Conservation (phyloP, 2,113 vertebrate species). For the Dolichallabes microphthalmus region DNA sequence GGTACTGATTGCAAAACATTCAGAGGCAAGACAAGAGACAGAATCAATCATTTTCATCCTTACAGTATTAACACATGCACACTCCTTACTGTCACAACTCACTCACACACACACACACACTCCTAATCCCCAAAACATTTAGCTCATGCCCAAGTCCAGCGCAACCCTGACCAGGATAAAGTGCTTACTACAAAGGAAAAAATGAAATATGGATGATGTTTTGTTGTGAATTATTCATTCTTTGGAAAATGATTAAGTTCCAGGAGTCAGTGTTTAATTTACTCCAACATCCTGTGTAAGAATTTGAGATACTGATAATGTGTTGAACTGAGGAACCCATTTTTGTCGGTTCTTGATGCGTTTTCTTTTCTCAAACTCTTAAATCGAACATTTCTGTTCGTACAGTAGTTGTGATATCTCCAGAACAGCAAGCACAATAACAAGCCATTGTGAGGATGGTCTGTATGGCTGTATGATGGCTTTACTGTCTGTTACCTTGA, state of each 20-base stretch:
- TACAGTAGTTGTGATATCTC: background rate
- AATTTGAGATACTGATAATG: background rate
- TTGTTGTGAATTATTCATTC: background rate
- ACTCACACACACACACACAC: background rate
- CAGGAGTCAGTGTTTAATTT: background rate
- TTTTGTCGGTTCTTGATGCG: background rate
- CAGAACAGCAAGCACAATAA: background rate
- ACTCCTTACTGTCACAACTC: background rate
- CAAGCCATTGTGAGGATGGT: background rate
- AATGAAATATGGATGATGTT: background rate
- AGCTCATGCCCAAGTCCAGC: background rate
- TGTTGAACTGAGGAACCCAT: background rate
- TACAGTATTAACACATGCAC: background rate
- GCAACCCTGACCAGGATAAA: background rate
- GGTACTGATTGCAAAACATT: slow-evolving; percentile 14
- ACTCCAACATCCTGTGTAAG: too few species aligned
- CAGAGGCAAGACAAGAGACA: background rate
- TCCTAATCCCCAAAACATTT: background rate
- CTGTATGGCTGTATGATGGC: background rate
- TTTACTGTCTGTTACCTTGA: slow-evolving; percentile 6
- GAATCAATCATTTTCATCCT: background rate
- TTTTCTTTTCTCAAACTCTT: background rate
- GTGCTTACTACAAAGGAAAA: background rate
- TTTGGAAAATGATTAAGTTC: background rate
- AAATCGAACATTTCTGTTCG: background rate